phyloP scores from a whole-genome alignment of 2,888 invertebrate species.

The Lordiphosa andalusiaca region DNA sequence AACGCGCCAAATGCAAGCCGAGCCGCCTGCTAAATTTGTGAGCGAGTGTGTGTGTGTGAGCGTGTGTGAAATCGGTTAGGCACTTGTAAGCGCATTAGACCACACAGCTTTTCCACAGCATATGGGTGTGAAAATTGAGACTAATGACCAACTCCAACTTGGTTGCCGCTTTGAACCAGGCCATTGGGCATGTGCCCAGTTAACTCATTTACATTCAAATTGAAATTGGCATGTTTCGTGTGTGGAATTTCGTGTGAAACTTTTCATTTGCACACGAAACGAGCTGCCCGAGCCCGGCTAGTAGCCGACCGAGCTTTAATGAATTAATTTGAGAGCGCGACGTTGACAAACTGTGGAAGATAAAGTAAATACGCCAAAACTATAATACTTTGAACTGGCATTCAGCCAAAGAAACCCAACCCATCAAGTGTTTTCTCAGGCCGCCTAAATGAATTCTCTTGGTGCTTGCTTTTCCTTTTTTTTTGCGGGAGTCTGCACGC shows the following conservation, averaged over 20 bases:
- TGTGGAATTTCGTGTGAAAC: constrained; percentile 51
- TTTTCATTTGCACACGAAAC: neutral
- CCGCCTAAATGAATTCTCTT: constrained; percentile 33
- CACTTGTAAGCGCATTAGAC: constrained; percentile 27
- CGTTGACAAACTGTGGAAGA: constrained; percentile 31
- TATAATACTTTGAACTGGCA: constrained; percentile 3
- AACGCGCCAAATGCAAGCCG: constrained; percentile 36
- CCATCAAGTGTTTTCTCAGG: constrained; percentile 25
- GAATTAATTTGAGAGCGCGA: constrained; percentile 43
- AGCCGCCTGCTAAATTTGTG: constrained; percentile 29
- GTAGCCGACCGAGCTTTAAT: constrained; percentile 28
- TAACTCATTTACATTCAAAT: constrained; percentile 64
- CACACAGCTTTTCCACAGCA: neutral
- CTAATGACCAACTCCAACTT: constrained; percentile 23
- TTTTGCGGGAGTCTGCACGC: constrained; percentile 34
- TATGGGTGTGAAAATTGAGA: constrained; percentile 24
- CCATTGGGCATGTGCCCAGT: constrained; percentile 28
- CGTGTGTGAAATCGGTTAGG: constrained; percentile 22
- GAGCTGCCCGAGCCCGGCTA: neutral
- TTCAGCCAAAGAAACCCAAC: constrained; percentile 1
- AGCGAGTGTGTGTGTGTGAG: constrained; percentile 21
- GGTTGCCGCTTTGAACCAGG: constrained; percentile 5
- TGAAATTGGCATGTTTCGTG: constrained; percentile 30
- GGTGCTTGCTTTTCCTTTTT: constrained; percentile 2
- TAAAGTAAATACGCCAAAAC: constrained; percentile 8